A percentile compares a stretch with the other conserved stretches of the same genome.
Conservation (phyloP, 2,113 vertebrate species). For the Pungitius pungitius region DNA sequence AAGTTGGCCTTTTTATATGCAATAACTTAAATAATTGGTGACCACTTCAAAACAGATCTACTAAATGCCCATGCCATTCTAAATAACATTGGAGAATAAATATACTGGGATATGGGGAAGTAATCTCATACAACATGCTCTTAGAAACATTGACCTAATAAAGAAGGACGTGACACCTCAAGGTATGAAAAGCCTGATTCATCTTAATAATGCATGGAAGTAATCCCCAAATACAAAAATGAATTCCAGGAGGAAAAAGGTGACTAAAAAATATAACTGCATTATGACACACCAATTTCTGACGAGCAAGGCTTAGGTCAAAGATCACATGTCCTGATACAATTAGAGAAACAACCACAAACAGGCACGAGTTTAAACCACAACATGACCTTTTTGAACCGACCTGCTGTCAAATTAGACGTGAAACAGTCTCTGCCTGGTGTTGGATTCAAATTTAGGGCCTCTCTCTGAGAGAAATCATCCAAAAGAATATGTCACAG, state of each 20-base stretch:
- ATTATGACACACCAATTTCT: constrained; percentile 72
- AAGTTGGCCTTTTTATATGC: constrained; percentile 51
- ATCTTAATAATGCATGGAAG: constrained; percentile 33
- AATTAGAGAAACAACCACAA: constrained; percentile 76
- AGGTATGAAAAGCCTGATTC: constrained; percentile 54
- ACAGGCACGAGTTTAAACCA: constrained; percentile 82
- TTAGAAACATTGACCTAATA: constrained; percentile 60
- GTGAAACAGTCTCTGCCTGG: constrained; percentile 80
- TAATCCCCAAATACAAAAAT: constrained; percentile 65
- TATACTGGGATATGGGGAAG: constrained; percentile 49
- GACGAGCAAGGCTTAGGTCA: constrained; percentile 69
- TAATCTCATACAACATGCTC: constrained; percentile 69
- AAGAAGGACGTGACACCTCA: constrained; percentile 45
- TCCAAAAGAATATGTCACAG: constrained; percentile 38
- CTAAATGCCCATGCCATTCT: constrained; percentile 64
- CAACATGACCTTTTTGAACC: constrained; percentile 64
- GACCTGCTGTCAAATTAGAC: constrained; percentile 65
- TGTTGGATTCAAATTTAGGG: constrained; percentile 47
- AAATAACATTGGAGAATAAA: constrained; percentile 63
- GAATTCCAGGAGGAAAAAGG: constrained; percentile 67
- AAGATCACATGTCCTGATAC: constrained; percentile 74
- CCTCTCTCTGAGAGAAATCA: constrained; percentile 48
- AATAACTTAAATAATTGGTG: constrained; percentile 27
- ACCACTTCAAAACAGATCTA: constrained; percentile 39
- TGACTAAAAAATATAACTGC: constrained; percentile 70